phyloP scores from a whole-genome alignment of 2,113 vertebrate genomes.

The Leucopsar rothschildi region DNA sequence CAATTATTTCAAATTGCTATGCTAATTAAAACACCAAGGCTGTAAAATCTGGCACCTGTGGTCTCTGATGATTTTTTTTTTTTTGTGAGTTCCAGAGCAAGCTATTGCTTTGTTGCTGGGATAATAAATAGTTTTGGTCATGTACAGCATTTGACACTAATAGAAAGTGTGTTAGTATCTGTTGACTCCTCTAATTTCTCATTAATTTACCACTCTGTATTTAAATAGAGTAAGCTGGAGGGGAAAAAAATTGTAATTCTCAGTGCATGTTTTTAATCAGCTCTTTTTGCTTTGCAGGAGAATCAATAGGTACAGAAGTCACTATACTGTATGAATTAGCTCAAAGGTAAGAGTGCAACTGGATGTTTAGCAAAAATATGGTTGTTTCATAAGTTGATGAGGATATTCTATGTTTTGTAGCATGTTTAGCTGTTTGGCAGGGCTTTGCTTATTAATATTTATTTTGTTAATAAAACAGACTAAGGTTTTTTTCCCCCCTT shows the following conservation, averaged over 20 bases:
- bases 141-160: neutral
- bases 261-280: neutral
- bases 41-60: conserved; percentile 6
- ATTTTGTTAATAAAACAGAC: neutral
- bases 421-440: neutral
- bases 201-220: neutral
- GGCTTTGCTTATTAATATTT: neutral
- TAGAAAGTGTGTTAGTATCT: neutral
- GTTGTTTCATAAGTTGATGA: neutral
- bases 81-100: neutral
- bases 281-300: conserved; percentile 73
- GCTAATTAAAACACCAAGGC: neutral
- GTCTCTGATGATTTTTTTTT: neutral
- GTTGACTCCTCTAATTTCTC: conserved; percentile 4
- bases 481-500: neutral
- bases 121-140: neutral
- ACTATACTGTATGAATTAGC: conserved; percentile 66
- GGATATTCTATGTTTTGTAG: neutral
- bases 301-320: conserved; percentile 70
- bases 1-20: neutral
- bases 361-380: neutral
- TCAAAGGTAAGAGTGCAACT: conserved; percentile 73
- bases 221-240: neutral
- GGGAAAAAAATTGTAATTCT: neutral
- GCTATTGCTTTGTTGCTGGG: neutral